These are phyloP conservation scores for Heteropelma amictum DNA, from an alignment of 2,888 invertebrate genomes.

Conservation along the genomic window DNA sequence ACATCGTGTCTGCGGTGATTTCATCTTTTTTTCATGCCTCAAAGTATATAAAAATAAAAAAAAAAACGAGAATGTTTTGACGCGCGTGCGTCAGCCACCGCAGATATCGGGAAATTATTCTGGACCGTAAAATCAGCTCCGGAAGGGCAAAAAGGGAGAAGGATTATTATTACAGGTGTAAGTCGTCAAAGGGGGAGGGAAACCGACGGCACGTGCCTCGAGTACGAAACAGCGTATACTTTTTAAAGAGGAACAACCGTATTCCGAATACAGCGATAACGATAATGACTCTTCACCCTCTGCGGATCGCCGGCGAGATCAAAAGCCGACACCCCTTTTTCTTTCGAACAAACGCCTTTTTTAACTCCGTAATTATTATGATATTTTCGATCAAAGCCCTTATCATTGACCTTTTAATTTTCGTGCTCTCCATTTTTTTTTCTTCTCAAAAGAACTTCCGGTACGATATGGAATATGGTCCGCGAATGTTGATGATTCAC, in stretches of 20 bases:
- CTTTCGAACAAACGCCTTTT: background rate
- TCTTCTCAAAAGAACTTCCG: background rate
- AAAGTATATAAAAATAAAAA: constrained; percentile 1
- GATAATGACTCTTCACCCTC: constrained; percentile 19
- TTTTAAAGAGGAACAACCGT: constrained; percentile 19
- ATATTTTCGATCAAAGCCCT: background rate
- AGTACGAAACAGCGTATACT: constrained; percentile 37
- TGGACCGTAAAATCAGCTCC: constrained; percentile 38
- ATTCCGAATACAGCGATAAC: constrained; percentile 27
- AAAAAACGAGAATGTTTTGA: background rate
- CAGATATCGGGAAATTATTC: constrained; percentile 27
- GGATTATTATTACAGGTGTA: constrained; percentile 25
- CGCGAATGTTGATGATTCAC: constrained; percentile 6
- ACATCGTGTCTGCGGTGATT: constrained; percentile 7
- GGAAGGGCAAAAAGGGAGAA: background rate
- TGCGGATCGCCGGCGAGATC: constrained; percentile 24
- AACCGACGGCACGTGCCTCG: constrained; percentile 43
- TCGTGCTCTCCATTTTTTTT: background rate
- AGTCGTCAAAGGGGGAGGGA: background rate
- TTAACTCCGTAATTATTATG: no score
- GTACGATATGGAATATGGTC: background rate
- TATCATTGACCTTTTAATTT: background rate
- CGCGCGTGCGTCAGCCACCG: constrained; percentile 3
- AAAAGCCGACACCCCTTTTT: constrained; percentile 4
- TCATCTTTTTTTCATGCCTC: constrained; percentile 5